Conservation (phyloP, 30 jellyfish, hydroid and myxozoan species). For the Pseudorhiza aurosa region DNA sequence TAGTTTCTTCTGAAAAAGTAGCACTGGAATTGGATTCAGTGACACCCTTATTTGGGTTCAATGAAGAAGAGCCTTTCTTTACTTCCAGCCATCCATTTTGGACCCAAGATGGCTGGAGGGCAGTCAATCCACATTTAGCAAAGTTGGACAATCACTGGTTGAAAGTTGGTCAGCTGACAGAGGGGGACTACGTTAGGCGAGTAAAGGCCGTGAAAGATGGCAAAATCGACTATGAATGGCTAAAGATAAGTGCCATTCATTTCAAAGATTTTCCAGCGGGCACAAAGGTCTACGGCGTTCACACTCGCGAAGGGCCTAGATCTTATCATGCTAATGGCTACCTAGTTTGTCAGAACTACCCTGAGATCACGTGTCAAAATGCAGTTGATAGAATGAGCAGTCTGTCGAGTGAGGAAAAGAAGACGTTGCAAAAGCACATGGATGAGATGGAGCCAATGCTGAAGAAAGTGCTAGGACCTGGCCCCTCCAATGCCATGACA, state of each 20-base stretch:
- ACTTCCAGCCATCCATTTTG: constrained; percentile 63
- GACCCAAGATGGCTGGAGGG: constrained; percentile 77
- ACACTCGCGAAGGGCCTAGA: constrained; percentile 60
- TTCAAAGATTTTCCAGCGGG: constrained; percentile 37
- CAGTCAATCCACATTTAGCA: constrained; percentile 58
- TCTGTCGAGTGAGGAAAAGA: constrained; percentile 33
- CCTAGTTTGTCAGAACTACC: constrained; percentile 37
- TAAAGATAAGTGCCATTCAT: constrained; percentile 13
- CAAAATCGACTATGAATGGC: constrained; percentile 38
- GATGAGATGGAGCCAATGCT: constrained; percentile 31
- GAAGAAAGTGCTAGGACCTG: constrained; percentile 43
- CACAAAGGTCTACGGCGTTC: constrained; percentile 51
- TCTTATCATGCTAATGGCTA: constrained; percentile 69
- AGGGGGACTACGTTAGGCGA: constrained; percentile 53
- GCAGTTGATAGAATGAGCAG: constrained; percentile 43
- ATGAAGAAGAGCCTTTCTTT: constrained; percentile 41
- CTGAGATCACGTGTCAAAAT: constrained; percentile 40
- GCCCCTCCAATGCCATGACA: constrained; percentile 48
- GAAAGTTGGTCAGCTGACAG: constrained; percentile 61
- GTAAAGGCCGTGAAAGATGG: not conserved
- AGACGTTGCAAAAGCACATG: constrained; percentile 17
- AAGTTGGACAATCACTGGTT: constrained; percentile 48
- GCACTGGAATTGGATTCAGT: constrained; percentile 3
- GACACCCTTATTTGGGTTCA: constrained; percentile 52
- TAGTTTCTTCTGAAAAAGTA: constrained; percentile 50